These are phyloP conservation scores for Drosophila repletoides DNA, from an alignment of 1,140 invertebrate genomes.

Conservation along the genomic window DNA sequence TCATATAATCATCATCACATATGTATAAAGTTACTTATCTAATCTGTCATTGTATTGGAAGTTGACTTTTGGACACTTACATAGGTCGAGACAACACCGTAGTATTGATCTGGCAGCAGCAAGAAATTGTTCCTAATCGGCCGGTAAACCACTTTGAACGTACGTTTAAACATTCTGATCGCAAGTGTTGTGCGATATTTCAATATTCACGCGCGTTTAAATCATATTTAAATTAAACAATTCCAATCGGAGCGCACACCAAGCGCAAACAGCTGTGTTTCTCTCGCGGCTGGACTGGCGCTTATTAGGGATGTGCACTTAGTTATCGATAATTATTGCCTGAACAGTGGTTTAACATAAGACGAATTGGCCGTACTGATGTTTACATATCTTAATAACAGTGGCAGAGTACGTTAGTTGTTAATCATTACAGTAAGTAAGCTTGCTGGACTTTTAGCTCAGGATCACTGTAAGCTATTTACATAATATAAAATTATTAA, in stretches of 20 bases:
- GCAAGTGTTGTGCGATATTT: constrained; percentile 12
- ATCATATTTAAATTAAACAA: constrained; percentile 40
- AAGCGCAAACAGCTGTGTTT: constrained; percentile 25
- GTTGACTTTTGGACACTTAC: constrained; percentile 77
- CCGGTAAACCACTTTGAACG: constrained; percentile 78
- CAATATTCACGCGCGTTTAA: constrained; percentile 28
- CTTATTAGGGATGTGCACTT: background rate
- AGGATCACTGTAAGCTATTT: no score
- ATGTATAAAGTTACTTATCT: constrained; percentile 54
- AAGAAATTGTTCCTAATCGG: constrained; percentile 75
- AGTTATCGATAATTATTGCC: background rate
- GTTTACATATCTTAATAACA: background rate
- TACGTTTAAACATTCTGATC: constrained; percentile 76
- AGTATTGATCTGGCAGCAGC: constrained; percentile 74
- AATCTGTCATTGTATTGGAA: constrained; percentile 39
- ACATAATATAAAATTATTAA: background rate
- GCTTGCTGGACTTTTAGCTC: background rate
- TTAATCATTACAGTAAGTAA: background rate
- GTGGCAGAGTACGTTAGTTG: background rate
- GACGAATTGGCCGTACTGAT: no score
- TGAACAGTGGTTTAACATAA: background rate
- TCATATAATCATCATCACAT: constrained; percentile 24
- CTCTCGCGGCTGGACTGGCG: constrained; percentile 14
- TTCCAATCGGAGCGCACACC: constrained; percentile 18
- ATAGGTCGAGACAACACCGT: constrained; percentile 78